Conservation (phyloP, 1,140 invertebrate species). For the Drosophila biarmipes region DNA sequence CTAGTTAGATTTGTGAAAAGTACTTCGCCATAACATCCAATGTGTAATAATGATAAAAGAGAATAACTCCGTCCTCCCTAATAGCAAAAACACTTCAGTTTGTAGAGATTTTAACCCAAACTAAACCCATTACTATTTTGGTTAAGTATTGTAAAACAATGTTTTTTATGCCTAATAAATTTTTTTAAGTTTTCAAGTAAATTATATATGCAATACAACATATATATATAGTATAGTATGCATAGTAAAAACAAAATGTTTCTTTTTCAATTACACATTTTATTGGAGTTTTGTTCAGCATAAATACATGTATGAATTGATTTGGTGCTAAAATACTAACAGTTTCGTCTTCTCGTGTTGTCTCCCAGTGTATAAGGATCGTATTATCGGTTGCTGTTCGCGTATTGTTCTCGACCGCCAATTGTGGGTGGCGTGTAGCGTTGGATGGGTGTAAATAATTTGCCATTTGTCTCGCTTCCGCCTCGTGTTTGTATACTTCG, state of each 20-base stretch:
- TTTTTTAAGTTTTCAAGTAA: too few species aligned
- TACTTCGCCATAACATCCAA: too few species aligned
- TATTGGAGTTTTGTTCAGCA: conserved; percentile 39
- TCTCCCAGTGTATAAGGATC: conserved; percentile 17
- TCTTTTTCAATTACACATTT: conserved; percentile 43
- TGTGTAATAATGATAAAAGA: too few species aligned
- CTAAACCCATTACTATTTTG: too few species aligned
- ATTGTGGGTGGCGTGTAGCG: conserved; percentile 30
- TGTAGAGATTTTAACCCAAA: too few species aligned
- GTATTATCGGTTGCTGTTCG: conserved; percentile 26
- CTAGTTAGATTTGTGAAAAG: too few species aligned
- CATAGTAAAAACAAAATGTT: not conserved
- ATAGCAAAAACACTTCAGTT: too few species aligned
- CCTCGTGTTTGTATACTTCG: conserved; percentile 58
- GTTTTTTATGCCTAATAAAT: too few species aligned
- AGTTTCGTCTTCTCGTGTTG: conserved; percentile 61
- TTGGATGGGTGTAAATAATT: conserved; percentile 63
- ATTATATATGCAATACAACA: too few species aligned
- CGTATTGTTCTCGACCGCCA: conserved; percentile 45
- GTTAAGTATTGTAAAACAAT: too few species aligned
- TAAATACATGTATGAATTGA: conserved; percentile 76
- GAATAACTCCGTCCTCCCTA: too few species aligned
- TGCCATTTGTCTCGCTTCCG: conserved; percentile 39
- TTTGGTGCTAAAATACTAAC: conserved; percentile 84
- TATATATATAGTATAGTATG: not conserved